phyloP scores from a whole-genome alignment of 2,797 vertebrate species.

The Bovichtus diacanthus region DNA sequence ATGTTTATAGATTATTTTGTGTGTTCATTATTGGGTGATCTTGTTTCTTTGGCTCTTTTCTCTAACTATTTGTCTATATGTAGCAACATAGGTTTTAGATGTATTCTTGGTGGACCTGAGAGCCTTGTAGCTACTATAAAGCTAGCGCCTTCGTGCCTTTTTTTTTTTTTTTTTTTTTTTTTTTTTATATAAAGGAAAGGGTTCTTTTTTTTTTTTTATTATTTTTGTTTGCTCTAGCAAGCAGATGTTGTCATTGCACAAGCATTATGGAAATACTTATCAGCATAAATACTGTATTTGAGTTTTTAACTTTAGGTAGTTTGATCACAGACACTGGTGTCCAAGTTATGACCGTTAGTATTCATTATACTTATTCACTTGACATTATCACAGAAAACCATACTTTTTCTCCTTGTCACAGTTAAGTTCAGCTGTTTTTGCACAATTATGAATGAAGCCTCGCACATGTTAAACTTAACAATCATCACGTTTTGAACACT shows the following conservation, averaged over 20 bases:
- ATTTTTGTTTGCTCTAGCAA: conserved; percentile 50
- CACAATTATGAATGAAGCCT: conserved; percentile 61
- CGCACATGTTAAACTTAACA: conserved; percentile 50
- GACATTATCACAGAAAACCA: conserved; percentile 55
- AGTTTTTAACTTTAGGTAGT: conserved; percentile 44
- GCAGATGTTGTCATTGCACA: conserved; percentile 60
- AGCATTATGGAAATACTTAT: conserved; percentile 41
- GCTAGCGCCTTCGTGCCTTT: conserved; percentile 81
- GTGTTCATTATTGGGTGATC: conserved; percentile 26
- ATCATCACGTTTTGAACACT: conserved; percentile 53
- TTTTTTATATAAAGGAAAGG: conserved; percentile 37
- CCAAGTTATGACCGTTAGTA: conserved; percentile 12
- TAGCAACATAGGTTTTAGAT: conserved; percentile 67
- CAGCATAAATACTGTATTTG: conserved; percentile 47
- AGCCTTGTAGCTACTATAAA: conserved; percentile 75
- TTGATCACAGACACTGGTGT: conserved; percentile 57
- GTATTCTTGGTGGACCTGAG: conserved; percentile 62
- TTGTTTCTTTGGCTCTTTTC: conserved; percentile 28
- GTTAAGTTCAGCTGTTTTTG: conserved; percentile 68
- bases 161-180: conserved; percentile 26
- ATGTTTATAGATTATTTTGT: conserved; percentile 28
- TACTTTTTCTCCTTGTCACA: conserved; percentile 42
- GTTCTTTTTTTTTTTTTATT: conserved; percentile 67
- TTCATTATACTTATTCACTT: conserved; percentile 35
- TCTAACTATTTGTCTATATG: conserved; percentile 44